Percentiles rank a stretch among this genome's conserved stretches.
Evolutionary conservation across 2,113 vertebrate species (phyloP).

Genomic region (Pavo muticus): DNA sequence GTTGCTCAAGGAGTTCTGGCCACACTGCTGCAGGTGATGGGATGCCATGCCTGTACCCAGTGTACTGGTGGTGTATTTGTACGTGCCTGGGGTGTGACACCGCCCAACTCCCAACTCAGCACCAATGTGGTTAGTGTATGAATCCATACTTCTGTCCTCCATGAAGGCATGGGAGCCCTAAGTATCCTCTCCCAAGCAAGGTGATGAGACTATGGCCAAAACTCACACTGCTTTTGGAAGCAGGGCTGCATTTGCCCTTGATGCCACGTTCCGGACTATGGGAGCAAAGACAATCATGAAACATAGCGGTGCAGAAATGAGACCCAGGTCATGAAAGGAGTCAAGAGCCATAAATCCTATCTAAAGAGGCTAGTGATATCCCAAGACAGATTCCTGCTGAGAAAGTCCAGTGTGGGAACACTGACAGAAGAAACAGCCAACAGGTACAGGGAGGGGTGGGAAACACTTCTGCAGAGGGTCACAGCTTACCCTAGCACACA

Average conservation of each 20-base stretch:
- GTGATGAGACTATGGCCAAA: neutral
- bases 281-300: neutral
- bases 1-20: neutral
- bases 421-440: constrained; percentile 40
- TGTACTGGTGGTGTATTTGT: too few species aligned
- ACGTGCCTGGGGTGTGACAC: neutral
- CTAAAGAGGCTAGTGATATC: constrained; percentile 54
- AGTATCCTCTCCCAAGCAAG: neutral
- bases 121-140: fast-evolving
- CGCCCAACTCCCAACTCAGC: neutral
- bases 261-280: neutral
- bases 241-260: neutral
- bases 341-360: neutral
- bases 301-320: neutral
- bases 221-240: neutral
- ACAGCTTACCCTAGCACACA: neutral
- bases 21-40: neutral
- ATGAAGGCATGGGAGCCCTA: neutral
- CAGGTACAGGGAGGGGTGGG: constrained; percentile 16
- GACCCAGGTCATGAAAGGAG: neutral
- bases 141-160: neutral
- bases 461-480: neutral
- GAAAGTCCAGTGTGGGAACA: constrained; percentile 40
- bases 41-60: neutral
- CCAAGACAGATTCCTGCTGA: neutral